Conservation (phyloP, 1,140 invertebrate species). For the Trachymyrmex cornetzi region DNA sequence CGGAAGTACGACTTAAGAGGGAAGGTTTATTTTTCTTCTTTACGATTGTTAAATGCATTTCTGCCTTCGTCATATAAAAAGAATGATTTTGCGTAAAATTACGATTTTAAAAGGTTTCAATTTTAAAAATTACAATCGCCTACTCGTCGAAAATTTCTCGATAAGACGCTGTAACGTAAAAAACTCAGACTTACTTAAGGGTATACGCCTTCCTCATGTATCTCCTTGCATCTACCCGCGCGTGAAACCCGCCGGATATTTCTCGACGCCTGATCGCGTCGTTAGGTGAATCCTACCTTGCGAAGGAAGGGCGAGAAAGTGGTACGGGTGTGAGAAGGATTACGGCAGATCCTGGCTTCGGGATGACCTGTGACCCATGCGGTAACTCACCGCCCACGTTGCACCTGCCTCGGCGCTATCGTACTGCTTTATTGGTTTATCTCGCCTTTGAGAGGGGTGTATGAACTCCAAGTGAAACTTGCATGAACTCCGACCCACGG, state of each 20-base stretch:
- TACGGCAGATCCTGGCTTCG: slow-evolving; percentile 77
- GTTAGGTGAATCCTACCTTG: slow-evolving; percentile 67
- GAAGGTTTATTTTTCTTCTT: background rate
- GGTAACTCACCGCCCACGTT: slow-evolving; percentile 85
- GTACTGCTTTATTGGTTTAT: slow-evolving; percentile 84
- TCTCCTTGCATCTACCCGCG: slow-evolving; percentile 56
- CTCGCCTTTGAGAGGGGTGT: slow-evolving; percentile 73
- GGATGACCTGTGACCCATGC: slow-evolving; percentile 82
- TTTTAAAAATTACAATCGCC: slow-evolving; percentile 5
- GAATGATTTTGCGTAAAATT: background rate
- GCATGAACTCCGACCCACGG: slow-evolving; percentile 76
- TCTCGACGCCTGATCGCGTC: slow-evolving; percentile 67
- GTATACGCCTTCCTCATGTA: slow-evolving; percentile 58
- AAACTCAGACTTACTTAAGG: background rate
- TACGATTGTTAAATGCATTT: background rate
- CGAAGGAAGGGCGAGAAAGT: slow-evolving; percentile 56
- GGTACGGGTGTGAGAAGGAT: slow-evolving; percentile 78
- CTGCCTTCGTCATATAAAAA: background rate
- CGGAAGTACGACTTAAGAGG: background rate
- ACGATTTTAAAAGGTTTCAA: background rate
- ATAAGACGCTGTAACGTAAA: slow-evolving; percentile 4
- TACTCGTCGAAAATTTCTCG: slow-evolving; percentile 15
- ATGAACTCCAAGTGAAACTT: slow-evolving; percentile 75
- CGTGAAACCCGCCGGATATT: slow-evolving; percentile 58
- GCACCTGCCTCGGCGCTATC: slow-evolving; percentile 83